Percentiles rank a stretch among this genome's conserved stretches.
These are phyloP conservation scores for Rhogogaster chlorosoma DNA, from an alignment of 2,888 invertebrate genomes.

Conservation along the genomic window DNA sequence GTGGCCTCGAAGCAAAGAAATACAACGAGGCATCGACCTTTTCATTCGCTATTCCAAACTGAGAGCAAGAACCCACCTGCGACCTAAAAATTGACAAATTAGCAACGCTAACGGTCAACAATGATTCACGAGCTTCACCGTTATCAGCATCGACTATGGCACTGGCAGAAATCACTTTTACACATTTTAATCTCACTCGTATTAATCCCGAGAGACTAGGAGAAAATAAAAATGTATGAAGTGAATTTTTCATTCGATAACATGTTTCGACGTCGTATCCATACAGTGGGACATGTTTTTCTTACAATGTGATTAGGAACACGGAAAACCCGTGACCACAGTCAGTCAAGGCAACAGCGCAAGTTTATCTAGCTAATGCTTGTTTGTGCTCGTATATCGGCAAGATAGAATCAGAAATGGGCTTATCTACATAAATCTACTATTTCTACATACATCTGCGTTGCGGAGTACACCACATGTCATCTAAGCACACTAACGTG, in stretches of 20 bases:
- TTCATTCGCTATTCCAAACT: neutral
- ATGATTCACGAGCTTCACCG: slow-evolving; percentile 10
- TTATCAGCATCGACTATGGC: neutral
- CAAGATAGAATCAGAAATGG: neutral
- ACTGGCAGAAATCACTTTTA: neutral
- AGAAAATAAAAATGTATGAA: neutral
- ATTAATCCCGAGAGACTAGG: neutral
- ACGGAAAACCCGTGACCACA: neutral
- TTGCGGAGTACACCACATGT: neutral
- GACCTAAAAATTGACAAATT: slow-evolving; percentile 17
- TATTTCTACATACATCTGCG: neutral
- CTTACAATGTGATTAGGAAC: neutral
- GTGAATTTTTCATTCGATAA: neutral
- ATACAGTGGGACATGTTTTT: neutral
- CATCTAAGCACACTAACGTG: neutral
- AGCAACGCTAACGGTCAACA: neutral
- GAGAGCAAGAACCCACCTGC: neutral
- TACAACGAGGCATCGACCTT: neutral
- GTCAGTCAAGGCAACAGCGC: neutral
- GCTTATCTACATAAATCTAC: slow-evolving; percentile 4
- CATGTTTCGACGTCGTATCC: neutral
- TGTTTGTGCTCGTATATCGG: neutral
- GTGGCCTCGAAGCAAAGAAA: slow-evolving; percentile 15
- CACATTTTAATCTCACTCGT: neutral
- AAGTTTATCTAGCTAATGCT: slow-evolving; percentile 35